Percentiles rank a stretch among this genome's conserved stretches.
Conservation (phyloP, 2,888 invertebrate genomes). For the Ariolimax columbianus region DNA sequence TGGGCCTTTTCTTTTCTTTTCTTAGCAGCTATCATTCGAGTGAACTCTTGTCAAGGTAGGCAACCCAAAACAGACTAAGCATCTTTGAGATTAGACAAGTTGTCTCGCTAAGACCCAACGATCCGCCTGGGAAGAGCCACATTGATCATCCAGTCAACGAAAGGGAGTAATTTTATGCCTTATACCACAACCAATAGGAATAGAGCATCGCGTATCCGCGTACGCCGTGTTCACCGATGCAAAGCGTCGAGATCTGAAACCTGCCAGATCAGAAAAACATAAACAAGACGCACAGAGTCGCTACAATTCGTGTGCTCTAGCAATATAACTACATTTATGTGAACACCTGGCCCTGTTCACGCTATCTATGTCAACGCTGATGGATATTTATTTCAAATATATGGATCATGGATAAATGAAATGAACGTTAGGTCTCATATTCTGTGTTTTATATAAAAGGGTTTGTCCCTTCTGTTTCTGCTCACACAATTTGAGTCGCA, state of each 20-base stretch:
- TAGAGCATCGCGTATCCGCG: not conserved
- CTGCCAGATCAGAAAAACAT: not conserved
- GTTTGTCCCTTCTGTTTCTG: not conserved
- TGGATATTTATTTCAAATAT: not conserved
- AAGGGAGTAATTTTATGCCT: slow-evolving; percentile 7
- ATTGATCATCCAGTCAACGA: slow-evolving; percentile 23
- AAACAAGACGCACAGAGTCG: not conserved
- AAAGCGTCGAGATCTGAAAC: not conserved
- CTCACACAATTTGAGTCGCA: not conserved
- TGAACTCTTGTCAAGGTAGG: no score
- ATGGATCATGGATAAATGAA: not conserved
- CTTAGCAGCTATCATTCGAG: no score
- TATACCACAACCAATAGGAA: slow-evolving; percentile 1
- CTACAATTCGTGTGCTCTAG: not conserved
- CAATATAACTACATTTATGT: not conserved
- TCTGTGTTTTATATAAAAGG: not conserved
- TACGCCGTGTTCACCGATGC: slow-evolving; percentile 14
- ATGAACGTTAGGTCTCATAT: not conserved
- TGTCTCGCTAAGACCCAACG: no score
- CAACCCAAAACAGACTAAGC: not conserved
- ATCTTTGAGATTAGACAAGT: not conserved
- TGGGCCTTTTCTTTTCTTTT: no score
- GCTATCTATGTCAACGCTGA: not conserved
- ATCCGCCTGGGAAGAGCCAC: not conserved
- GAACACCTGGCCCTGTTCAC: not conserved